Evolutionary conservation across 1,140 invertebrate species (phyloP).

Genomic region (Nixonia krombeini): DNA sequence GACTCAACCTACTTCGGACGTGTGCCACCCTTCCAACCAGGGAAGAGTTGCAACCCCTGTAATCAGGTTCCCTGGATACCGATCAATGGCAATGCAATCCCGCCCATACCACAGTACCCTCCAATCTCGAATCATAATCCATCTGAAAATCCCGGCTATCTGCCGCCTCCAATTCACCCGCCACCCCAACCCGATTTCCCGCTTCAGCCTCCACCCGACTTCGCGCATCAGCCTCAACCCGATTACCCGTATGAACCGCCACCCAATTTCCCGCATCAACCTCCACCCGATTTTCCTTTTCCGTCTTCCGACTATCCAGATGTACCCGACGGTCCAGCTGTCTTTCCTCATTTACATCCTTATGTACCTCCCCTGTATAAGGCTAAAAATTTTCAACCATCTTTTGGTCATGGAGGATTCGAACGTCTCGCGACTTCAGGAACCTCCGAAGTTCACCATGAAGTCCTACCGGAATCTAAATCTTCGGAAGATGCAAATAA

Average conservation of each 20-base stretch:
- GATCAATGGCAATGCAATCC: slow-evolving; percentile 59
- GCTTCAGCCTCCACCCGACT: slow-evolving; percentile 10
- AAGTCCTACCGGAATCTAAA: slow-evolving; percentile 20
- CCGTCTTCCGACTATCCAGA: slow-evolving; percentile 13
- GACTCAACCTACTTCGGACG: slow-evolving; percentile 4
- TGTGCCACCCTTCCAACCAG: slow-evolving; percentile 2
- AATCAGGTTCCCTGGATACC: slow-evolving; percentile 85
- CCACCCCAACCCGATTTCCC: slow-evolving; percentile 17
- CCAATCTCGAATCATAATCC: slow-evolving; percentile 4
- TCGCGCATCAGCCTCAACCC: background rate
- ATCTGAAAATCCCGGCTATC: slow-evolving; percentile 15
- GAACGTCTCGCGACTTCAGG: slow-evolving; percentile 25
- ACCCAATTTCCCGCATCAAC: slow-evolving; percentile 16
- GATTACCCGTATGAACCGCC: slow-evolving; percentile 18
- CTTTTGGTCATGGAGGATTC: background rate
- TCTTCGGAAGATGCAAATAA: slow-evolving; percentile 32
- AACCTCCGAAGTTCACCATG: slow-evolving; percentile 34
- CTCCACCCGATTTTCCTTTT: slow-evolving; percentile 9
- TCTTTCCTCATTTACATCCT: slow-evolving; percentile 47
- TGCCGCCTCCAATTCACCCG: no score
- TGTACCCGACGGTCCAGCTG: slow-evolving; percentile 16
- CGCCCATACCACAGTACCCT: no score
- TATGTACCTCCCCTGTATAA: slow-evolving; percentile 55
- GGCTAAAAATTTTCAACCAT: slow-evolving; percentile 38
- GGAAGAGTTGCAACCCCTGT: slow-evolving; percentile 79